Percentiles rank a stretch among this genome's conserved stretches.
These are phyloP conservation scores for Metopolophium dirhodum DNA, from an alignment of 1,140 invertebrate genomes.

Conservation along the genomic window DNA sequence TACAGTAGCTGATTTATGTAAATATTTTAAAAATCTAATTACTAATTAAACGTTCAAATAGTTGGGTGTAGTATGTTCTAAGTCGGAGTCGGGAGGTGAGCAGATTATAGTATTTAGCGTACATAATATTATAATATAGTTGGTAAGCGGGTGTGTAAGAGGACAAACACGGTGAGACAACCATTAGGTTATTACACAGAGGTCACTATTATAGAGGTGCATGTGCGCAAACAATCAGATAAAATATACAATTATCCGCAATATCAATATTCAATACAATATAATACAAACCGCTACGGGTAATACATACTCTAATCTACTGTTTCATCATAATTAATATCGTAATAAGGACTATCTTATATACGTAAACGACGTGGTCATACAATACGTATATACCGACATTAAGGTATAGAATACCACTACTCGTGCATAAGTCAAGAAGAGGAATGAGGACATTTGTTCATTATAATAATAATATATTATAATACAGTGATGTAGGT, in stretches of 20 bases:
- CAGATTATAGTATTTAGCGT: no score
- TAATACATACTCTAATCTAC: slow-evolving; percentile 23
- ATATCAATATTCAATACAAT: slow-evolving; percentile 17
- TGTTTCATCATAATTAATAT: neutral
- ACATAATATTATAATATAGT: no score
- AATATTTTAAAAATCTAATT: neutral
- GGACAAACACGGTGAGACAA: neutral
- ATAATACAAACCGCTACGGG: slow-evolving; percentile 20
- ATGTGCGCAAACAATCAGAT: neutral
- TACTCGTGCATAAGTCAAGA: neutral
- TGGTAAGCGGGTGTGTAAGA: neutral
- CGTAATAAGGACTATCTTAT: neutral
- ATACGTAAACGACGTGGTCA: neutral
- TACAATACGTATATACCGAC: neutral
- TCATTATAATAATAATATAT: neutral
- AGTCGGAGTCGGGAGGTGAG: no score
- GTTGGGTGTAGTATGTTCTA: no score
- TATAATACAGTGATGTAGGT: neutral
- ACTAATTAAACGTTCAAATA: neutral
- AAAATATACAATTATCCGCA: neutral
- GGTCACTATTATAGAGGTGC: neutral
- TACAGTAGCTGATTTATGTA: no score
- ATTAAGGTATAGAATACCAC: neutral
- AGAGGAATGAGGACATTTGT: neutral
- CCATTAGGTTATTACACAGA: neutral